Base-by-base conservation (phyloP, 2,888 invertebrate genomes). In the Caenorhabditis sp. region DNA sequence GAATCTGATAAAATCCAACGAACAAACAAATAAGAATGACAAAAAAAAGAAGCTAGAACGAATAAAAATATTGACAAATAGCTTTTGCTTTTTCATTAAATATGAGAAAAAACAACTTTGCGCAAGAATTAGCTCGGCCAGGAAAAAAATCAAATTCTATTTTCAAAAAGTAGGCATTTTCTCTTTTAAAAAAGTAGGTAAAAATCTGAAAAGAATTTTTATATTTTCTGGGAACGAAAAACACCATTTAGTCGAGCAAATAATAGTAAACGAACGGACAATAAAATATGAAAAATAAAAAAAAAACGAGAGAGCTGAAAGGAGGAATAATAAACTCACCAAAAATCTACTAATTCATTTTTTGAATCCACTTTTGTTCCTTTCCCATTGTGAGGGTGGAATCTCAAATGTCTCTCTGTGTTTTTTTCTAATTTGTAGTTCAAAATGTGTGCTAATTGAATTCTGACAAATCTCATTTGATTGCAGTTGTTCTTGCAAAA, bases 241-340 rank as follows among this genome's bases (percentile, higher is more conserved):
- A 43, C 43, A 43, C 43, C 43, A 43, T 43, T 43, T 43, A 43
- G 43, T 43, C 43, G 17, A 43, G 53, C 10, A 53, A 25, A 25
- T 25, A 25, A 21, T 53, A 53, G 23, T 25, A 21, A 25, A 25
- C 26, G n/a, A 25, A 54, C 59, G 60, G 59, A 61, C 69, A 64
- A 69, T 69, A 69, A 69, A 69, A 64, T 60, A 64, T 64, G 64
- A 64, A 69, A 56, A 69, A 69, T 61, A 63, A 64, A 58, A 53
- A 49, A 69, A 64, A 69, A 69, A 63, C 59, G 63, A 59, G 64
- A 64, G 64, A 60, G 59, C 21, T 60, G 52, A 63, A 63, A 54
- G 49, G 59, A 43, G 43, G 14, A 38, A 43, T 23, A 20, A 36
- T 25, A 36, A 50, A 49, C 59, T 21, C 59, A 36, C 26, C 1